These are phyloP conservation scores for Syrista parreyssii DNA, from an alignment of 2,888 invertebrate genomes.

Conservation along the genomic window DNA sequence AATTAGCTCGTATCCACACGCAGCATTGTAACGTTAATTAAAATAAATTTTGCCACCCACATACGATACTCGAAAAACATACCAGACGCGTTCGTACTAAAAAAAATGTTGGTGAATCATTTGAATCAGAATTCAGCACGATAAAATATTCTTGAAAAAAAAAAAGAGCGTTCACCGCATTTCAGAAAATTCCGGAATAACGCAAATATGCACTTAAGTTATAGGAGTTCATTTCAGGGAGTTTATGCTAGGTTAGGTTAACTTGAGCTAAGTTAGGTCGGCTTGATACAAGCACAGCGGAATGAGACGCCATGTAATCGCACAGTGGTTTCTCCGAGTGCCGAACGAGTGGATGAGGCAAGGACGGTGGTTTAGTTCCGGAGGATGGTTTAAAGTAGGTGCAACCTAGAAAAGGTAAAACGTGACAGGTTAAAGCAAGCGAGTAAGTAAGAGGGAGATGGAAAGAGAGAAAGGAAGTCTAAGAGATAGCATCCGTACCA, in stretches of 20 bases:
- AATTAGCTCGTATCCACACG: not conserved
- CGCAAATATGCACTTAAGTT: not conserved
- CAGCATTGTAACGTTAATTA: not conserved
- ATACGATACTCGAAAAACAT: not conserved
- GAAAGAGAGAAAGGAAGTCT: not conserved
- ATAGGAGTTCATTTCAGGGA: not conserved
- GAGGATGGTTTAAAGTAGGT: not conserved
- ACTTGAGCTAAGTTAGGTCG: not conserved
- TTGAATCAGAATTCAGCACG: not conserved
- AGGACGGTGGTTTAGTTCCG: not conserved
- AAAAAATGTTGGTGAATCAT: not conserved
- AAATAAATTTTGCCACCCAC: not conserved
- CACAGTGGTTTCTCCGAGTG: not conserved
- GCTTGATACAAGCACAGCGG: not conserved
- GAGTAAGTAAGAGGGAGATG: not conserved
- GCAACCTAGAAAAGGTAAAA: not conserved
- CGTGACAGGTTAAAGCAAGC: not conserved
- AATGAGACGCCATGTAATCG: not conserved
- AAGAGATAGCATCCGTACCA: not conserved
- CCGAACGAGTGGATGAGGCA: not conserved
- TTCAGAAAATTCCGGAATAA: not conserved
- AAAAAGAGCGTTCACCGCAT: not conserved
- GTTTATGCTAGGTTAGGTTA: not conserved
- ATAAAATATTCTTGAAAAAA: not conserved
- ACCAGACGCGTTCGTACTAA: not conserved